Evolutionary conservation across 2,113 vertebrate species (phyloP), one percentile per base, ranked within the genome.

Genomic region (Erythrolamprus reginae): DNA sequence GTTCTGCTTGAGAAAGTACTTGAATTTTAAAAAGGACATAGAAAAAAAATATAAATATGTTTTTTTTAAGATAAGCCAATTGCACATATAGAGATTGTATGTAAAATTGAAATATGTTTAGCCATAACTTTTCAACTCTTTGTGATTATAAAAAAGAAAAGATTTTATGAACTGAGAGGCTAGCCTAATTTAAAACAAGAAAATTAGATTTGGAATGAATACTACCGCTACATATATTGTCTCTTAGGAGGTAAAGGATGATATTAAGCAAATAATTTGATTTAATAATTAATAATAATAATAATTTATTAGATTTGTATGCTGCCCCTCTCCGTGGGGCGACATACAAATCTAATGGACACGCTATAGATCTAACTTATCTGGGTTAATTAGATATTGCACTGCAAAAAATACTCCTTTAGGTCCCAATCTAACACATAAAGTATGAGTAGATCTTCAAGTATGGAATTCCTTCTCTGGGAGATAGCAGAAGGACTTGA

Each of bases 1-100:
- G 97, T 97, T 98, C 95, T 97, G 95, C 97, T 97, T 97, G 96
- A 97, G 97, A 97, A 97, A 98, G 97, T 97, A 98, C 97, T 98
- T 98, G 97, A 98, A 97, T n/a, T n/a, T n/a, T 97, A 97, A 82
- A 53, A 88, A 38, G 86, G 17, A 70, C 96, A 97, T 96, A 96
- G 96, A 96, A 97, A 95, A 97, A 97, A 97, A 97, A 95, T 95
- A 97, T 96, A 96, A 97, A 96, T 96, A 97, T 97, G 97, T 98
- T 97, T 98, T 97, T 98, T 98, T 97, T 97, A 96, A 97, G 94
- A 95, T 97, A 96, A 96, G 92, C 96, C 96, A 97, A 95, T 93
- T 61, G 94, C 94, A 95, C 95, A 96, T 96, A 95, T 96, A 94
- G 96, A 97, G 94, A 92, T 97, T 91, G 95, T 95, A 96, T 94